Conservation (phyloP, 2,888 invertebrate species). For the Conchocele bisecta region DNA sequence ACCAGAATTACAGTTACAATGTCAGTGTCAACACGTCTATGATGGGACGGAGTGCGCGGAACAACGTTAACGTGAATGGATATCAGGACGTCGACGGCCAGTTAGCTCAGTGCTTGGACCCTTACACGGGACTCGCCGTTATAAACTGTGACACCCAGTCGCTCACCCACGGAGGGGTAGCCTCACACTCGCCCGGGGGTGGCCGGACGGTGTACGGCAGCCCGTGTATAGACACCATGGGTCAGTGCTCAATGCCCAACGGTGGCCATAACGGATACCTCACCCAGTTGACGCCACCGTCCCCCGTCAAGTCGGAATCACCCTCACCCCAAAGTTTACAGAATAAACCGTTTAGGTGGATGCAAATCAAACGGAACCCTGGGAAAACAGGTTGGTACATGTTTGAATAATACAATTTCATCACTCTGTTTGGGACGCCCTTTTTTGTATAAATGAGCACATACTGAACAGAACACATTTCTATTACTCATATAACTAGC, state of each 20-base stretch:
- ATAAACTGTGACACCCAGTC: conserved; percentile 56
- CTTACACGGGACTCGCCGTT: conserved; percentile 58
- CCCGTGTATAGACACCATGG: conserved; percentile 63
- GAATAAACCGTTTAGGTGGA: conserved; percentile 93
- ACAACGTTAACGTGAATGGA: no score
- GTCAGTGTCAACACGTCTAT: conserved; percentile 55
- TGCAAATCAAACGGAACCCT: conserved; percentile 98
- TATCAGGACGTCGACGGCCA: conserved; percentile 63
- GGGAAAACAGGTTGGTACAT: conserved; percentile 90
- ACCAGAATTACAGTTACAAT: conserved; percentile 55
- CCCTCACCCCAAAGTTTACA: conserved; percentile 68
- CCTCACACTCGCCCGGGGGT: conserved; percentile 58
- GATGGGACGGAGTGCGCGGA: conserved; percentile 57
- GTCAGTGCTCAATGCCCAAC: conserved; percentile 67
- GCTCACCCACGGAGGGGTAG: conserved; percentile 51
- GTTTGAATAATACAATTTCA: not conserved
- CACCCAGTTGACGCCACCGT: conserved; percentile 63
- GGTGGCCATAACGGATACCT: conserved; percentile 61
- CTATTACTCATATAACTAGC: no score
- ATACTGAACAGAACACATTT: no score
- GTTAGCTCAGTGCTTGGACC: conserved; percentile 61
- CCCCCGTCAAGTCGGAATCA: conserved; percentile 72
- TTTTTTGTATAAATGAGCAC: no score
- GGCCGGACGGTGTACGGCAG: conserved; percentile 62
- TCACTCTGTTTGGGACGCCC: no score